Evolutionary conservation across 2,888 invertebrate species (phyloP), one percentile per base, ranked within the genome.

Genomic region (Eubasilissa splendida): DNA sequence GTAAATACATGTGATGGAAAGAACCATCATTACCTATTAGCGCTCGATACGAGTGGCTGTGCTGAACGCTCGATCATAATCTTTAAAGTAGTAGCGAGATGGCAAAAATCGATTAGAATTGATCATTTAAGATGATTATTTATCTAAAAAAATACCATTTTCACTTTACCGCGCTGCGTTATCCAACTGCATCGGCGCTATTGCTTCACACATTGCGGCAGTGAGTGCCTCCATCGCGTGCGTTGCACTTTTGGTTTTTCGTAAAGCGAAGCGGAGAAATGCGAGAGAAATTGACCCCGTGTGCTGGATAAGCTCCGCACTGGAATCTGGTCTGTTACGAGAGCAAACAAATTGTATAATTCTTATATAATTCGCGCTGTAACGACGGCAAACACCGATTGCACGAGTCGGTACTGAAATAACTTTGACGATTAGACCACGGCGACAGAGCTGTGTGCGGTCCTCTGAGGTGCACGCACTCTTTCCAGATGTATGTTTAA

Each of bases 271-370:
- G 10, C 52, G 22, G 33, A 70, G 71, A 77, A 77, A 71, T 80
- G 80, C 66, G 31, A 74, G 74, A 80, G 80, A 81, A 81, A 81
- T 81, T 81, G 81, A 81, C 81, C 81, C 56, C 71, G 12, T 79
- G 76, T 42, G 50, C 79, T 58, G 54, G 54, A 73, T 76, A 33
- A n/a, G 33, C 42, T 14, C 52, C 33, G 14, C n/a, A 52, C 14
- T n/a, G 53, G 22, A 76, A 53, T 73, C 66, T 63, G 56, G 76
- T 76, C 53, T 65, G 33, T 76, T 65, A 53, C 76, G 65, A 76
- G 65, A 74, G 60, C 52, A 50, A 58, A 14, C 14, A 14, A 52
- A 22, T 71, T 22, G 12, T 56, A 56, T 31, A 71, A 71, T 33
- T 11, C 65, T 65, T 65, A 65, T 22, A 65, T 65, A 65, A 65